A percentile compares a stretch with the other conserved stretches of the same genome.
These are phyloP conservation scores for Lamprologus ornatipinnis DNA, from an alignment of 2,113 vertebrate species.

Conservation along the genomic window DNA sequence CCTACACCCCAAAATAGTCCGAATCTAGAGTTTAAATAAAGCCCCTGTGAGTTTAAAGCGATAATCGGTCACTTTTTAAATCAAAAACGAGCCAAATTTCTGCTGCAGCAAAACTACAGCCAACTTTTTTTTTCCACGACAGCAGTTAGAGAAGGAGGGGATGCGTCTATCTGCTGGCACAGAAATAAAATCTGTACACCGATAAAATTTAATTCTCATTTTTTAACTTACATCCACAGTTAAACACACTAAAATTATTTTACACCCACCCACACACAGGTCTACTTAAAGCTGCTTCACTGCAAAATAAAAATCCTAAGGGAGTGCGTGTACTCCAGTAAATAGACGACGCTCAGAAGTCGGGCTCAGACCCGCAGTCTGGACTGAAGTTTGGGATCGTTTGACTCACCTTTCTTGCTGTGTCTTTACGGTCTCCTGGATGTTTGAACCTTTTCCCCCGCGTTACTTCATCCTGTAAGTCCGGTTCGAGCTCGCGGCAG, in stretches of 20 bases:
- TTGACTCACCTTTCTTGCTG: constrained; percentile 7
- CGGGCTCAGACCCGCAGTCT: neutral
- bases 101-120: neutral
- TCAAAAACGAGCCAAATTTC: neutral
- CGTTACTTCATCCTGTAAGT: neutral
- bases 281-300: neutral
- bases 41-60: neutral
- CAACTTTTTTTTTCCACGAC: constrained; percentile 47
- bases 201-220: neutral
- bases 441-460: accelerated
- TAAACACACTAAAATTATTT: neutral
- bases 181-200: neutral
- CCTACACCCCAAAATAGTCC: neutral
- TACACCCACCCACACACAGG: accelerated
- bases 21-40: neutral
- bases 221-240: neutral
- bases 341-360: constrained; percentile 28
- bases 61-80: neutral
- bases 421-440: neutral
- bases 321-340: neutral
- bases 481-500: neutral
- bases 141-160: neutral
- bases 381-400: constrained; percentile 1
- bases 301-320: accelerated
- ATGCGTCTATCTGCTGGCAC: constrained; percentile 27